These are phyloP conservation scores for Lucinisca nassula DNA, from an alignment of 2,888 invertebrate species.

Conservation along the genomic window DNA sequence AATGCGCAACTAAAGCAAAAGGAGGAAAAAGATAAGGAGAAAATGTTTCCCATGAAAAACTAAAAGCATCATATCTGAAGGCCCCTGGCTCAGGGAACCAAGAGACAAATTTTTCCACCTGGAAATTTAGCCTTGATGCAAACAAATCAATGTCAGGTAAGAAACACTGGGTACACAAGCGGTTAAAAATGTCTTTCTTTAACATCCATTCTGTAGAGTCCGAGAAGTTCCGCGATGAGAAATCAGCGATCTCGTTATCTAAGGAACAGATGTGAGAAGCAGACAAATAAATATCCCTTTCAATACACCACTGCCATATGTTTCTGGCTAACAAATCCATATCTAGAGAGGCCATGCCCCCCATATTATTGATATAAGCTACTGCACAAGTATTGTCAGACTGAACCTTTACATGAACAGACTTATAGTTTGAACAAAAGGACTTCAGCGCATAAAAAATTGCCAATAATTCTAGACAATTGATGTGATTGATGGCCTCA, in stretches of 20 bases:
- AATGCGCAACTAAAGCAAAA: constrained; percentile 29
- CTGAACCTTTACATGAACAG: constrained; percentile 29
- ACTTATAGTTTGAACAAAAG: background rate
- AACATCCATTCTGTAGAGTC: constrained; percentile 52
- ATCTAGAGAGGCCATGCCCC: constrained; percentile 4
- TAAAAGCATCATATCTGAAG: constrained; percentile 38
- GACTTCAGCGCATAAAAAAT: constrained; percentile 35
- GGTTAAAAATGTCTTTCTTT: constrained; percentile 29
- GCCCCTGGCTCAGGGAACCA: constrained; percentile 49
- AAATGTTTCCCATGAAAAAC: constrained; percentile 43
- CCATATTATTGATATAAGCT: constrained; percentile 48
- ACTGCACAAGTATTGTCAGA: constrained; percentile 51
- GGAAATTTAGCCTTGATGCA: constrained; percentile 46
- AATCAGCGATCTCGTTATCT: constrained; percentile 45
- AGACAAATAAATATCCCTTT: constrained; percentile 40
- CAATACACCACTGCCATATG: constrained; percentile 54
- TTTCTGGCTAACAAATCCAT: constrained; percentile 30
- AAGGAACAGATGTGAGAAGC: constrained; percentile 29
- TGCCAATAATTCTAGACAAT: constrained; percentile 45
- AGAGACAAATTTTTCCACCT: constrained; percentile 38
- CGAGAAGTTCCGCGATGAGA: constrained; percentile 41
- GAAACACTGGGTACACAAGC: constrained; percentile 35
- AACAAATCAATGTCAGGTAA: constrained; percentile 59
- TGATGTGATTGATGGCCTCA: constrained; percentile 36
- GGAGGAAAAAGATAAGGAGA: constrained; percentile 57